Base-by-base conservation (phyloP, 2,888 invertebrate species). In the Cosmorhoe ocellata region DNA sequence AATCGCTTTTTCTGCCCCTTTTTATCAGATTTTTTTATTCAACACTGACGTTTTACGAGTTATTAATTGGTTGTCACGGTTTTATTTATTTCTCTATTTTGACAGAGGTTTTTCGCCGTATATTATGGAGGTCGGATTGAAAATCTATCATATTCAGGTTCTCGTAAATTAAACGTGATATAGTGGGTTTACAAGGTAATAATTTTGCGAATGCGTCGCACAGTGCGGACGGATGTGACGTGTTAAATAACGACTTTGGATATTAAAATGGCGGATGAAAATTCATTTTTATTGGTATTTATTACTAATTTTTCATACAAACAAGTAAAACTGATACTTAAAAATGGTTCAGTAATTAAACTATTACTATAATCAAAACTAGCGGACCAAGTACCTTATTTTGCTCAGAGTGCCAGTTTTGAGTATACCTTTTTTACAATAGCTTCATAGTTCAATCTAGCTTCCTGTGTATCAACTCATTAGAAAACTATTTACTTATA, bases 111-210 rank as follows among this genome's bases (percentile, higher is more conserved):
- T 88, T 87, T 85, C 84, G 84, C 69, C 81, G 79, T 89, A 85
- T 81, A 87, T 85, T 80, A 82, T 77, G 77, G 77, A 69, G 79
- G 77, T 75, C 62, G 88, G 86, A 90, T 90, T 90, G 90, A 90
- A 90, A 89, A 90, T 90, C 90, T 88, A 90, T 90, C 90, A 90
- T 90, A 89, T 88, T 85, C 90, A 90, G 89, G 83, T 84, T 83
- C 79, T 84, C 89, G 85, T 90, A 90, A 90, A 89, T 90, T 87
- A 79, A 73, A 79, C 70, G 83, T 90, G 90, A 90, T 89, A 79
- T 89, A 90, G 88, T 87, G 83, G 76, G 81, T 84, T 58, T 82
- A 86, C 87, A 86, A 71, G 82, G 87, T 79, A 82, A 89, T 90
- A 90, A 90, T 82, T 90, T 79, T 81, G 80, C 75, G 79, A 79